Base-by-base conservation (phyloP, 1,140 invertebrate genomes). In the Palaemon carinicauda region DNA sequence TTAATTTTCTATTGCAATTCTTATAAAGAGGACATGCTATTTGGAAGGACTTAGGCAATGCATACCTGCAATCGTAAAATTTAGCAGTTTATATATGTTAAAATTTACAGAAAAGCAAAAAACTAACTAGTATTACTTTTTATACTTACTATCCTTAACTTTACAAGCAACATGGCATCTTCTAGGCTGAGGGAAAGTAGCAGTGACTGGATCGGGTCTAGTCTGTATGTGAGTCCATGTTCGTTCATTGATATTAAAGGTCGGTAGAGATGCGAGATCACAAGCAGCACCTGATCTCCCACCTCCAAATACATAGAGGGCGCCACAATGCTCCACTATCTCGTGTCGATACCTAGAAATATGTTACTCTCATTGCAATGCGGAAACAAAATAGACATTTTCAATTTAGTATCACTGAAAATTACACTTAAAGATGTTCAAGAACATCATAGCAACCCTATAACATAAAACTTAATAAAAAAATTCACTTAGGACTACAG, bases 81-180 rank as follows among this genome's bases (percentile, higher is more conserved):
- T n/a, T n/a, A n/a, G n/a, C n/a, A n/a, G n/a, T n/a, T n/a, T n/a
- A n/a, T n/a, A n/a, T n/a, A 12, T 19, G 60, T 9, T 41, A 9
- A 41, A 41, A 4, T 41, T 41, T 9, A 41, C 9, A 4, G 33
- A 41, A 41, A 9, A 41, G 9, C 33, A 41, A 4, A 3, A 41
- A 5, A 41, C 12, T 3, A 2, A 69, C 4, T 33, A 19, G 29
- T 5, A 41, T 19, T 24, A 9, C n/a, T 17, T 19, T n/a, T 3
- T 29, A 17, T 5, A 80, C 83, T 86, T 73, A 86, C 83, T 73
- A 41, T 86, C 80, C 31, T 73, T 71, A 4, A 86, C 21, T 54
- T 79, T 86, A 31, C 51, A 79, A 19, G 83, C 77, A 12, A 86
- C 65, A 41, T 86, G 83, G 33, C 83, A 86, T 71, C 83, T 71